Base-by-base conservation (phyloP, 2,888 invertebrate genomes). In the Pollenia angustigena region DNA sequence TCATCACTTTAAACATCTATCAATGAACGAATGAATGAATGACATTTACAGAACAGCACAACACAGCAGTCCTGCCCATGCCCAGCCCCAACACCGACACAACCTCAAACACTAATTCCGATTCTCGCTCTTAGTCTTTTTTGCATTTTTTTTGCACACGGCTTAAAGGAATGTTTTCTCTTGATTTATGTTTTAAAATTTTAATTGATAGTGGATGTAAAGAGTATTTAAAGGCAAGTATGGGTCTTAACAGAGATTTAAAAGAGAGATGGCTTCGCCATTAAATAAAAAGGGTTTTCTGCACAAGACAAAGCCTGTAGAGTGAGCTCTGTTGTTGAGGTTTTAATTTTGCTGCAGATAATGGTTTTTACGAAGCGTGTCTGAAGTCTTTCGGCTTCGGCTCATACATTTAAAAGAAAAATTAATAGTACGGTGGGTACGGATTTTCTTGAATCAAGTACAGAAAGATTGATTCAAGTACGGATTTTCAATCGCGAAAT, bases 1-100 rank as follows among this genome's bases (percentile, higher is more conserved):
- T 87, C 86, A 72, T 84, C 86, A 87, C 80, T 81, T 72, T 85
- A 76, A 81, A 81, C 86, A 76, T 87, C 76, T 64, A 87, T 84
- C 84, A 87, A 71, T 83, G 80, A 46, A 71, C 12, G 54, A 72
- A 62, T 76, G 80, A 64, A 54, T 54, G 62, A 78, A 66, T 84
- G 87, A 87, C 87, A 84, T 76, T 87, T 84, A 81, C 84, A 84
- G 72, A 60, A 60, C 75, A 68, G 6, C 42, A 62, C 56, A 46
- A 66, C 44, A 64, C 56, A 48, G 68, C 72, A 32, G 32, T 6
- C 32, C 32, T 32, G 32, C 4, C 32, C 1, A 4, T 32, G 42
- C 3, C 42, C 71, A 16, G 44, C 18, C 9, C 18, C n/a, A 50
- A 79, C 52, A 56, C 62, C 74, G n/a, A 44, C 64, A 48, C 66